Evolutionary conservation across 2,113 vertebrate genomes (phyloP).

Genomic region (Atractosteus spatula): DNA sequence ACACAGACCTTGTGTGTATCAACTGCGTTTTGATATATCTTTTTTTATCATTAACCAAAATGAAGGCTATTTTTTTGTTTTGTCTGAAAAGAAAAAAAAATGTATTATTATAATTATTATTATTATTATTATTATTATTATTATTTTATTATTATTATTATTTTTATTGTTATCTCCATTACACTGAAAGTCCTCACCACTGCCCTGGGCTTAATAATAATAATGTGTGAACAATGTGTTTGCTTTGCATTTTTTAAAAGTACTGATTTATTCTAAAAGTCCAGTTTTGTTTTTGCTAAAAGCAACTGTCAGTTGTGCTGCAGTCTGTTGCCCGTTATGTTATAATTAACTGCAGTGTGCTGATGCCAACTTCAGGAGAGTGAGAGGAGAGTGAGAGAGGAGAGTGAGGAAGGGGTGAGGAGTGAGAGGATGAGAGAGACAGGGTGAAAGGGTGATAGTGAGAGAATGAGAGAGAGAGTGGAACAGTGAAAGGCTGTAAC

Average conservation of each 20-base stretch:
- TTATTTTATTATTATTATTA: constrained; percentile 40
- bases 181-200: constrained; percentile 52
- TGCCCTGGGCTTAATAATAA: constrained; percentile 31
- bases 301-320: neutral
- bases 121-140: constrained; percentile 46
- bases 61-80: constrained; percentile 32
- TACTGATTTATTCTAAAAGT: constrained; percentile 38
- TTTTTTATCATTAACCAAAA: constrained; percentile 31
- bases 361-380: constrained; percentile 20
- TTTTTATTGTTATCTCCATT: constrained; percentile 33
- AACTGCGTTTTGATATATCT: no score
- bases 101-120: constrained; percentile 26
- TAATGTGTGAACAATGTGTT: constrained; percentile 24
- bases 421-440: neutral
- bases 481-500: no score
- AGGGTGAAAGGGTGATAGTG: no score
- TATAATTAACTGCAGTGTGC: constrained; percentile 3
- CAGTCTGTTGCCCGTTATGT: neutral
- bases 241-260: constrained; percentile 30
- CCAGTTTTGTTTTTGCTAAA: constrained; percentile 24
- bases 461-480: neutral
- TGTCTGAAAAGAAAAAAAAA: constrained; percentile 18
- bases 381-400: neutral
- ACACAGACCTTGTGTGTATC: no score
- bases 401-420: neutral